Conservation (phyloP, 2,113 vertebrate species). For the Nerophis ophidion region DNA sequence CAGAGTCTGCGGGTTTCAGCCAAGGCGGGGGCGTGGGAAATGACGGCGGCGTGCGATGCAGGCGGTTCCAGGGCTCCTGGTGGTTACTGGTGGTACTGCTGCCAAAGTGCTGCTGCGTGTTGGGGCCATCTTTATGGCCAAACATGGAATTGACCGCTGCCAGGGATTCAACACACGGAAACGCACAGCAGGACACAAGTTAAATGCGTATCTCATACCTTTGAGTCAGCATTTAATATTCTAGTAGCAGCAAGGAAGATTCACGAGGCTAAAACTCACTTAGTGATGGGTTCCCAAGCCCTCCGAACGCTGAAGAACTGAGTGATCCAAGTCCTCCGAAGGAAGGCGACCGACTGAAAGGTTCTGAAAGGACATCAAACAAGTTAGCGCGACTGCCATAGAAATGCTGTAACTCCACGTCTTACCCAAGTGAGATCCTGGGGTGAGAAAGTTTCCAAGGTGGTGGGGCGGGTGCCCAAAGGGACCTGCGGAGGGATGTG, state of each 20-base stretch:
- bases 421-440: constrained; percentile 88
- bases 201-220: constrained; percentile 41
- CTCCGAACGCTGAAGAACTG: constrained; percentile 92
- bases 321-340: constrained; percentile 89
- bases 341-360: constrained; percentile 83
- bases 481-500: constrained; percentile 82
- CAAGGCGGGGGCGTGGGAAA: constrained; percentile 97
- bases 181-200: constrained; percentile 45
- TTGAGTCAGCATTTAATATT: not conserved
- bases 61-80: constrained; percentile 97
- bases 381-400: not conserved
- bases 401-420: not conserved
- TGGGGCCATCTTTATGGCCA: constrained; percentile 93
- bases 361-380: constrained; percentile 75
- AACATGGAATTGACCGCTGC: constrained; percentile 93
- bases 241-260: not conserved
- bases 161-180: constrained; percentile 70
- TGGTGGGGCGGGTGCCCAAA: constrained; percentile 90
- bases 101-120: constrained; percentile 89
- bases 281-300: constrained; percentile 93
- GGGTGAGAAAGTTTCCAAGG: constrained; percentile 87
- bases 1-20: constrained; percentile 93
- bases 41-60: constrained; percentile 95
- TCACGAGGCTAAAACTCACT: constrained; percentile 80
- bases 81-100: constrained; percentile 78